A percentile compares a stretch with the other conserved stretches of the same genome.
These are phyloP conservation scores for Oasisia sp. DNA, from an alignment of 2,888 invertebrate genomes.

Conservation along the genomic window DNA sequence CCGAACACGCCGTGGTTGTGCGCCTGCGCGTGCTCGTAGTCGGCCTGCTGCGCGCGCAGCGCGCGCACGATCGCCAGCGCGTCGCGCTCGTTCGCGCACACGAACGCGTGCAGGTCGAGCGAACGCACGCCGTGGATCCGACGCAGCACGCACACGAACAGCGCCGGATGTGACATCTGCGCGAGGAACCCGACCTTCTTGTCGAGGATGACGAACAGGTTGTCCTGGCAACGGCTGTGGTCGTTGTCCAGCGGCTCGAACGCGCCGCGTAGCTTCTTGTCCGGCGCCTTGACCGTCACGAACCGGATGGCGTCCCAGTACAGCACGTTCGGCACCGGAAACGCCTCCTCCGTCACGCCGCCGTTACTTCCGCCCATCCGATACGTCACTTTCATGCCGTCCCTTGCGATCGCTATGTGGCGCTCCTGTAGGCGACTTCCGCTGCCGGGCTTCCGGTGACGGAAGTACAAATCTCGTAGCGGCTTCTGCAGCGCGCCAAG, in stretches of 20 bases:
- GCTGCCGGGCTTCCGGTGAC: constrained; percentile 75
- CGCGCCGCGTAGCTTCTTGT: constrained; percentile 66
- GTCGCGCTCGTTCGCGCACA: constrained; percentile 76
- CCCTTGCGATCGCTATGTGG: constrained; percentile 72
- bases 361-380: constrained; percentile 79
- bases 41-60: constrained; percentile 30
- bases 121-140: constrained; percentile 97
- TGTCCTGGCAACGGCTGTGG: constrained; percentile 54
- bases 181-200: constrained; percentile 94
- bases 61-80: constrained; percentile 39
- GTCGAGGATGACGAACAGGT: constrained; percentile 87
- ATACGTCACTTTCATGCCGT: constrained; percentile 89
- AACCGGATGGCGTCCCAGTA: constrained; percentile 63
- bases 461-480: constrained; percentile 92
- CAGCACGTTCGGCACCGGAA: constrained; percentile 69
- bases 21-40: constrained; percentile 32
- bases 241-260: constrained; percentile 76
- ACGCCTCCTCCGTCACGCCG: constrained; percentile 70
- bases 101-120: constrained; percentile 98
- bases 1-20: constrained; percentile 37
- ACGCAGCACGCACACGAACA: constrained; percentile 95
- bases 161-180: constrained; percentile 91
- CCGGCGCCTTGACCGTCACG: constrained; percentile 54
- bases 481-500: constrained; percentile 98
- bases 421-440: constrained; percentile 44